Conservation (phyloP, 2,113 vertebrate species). For the Cettia cetti region DNA sequence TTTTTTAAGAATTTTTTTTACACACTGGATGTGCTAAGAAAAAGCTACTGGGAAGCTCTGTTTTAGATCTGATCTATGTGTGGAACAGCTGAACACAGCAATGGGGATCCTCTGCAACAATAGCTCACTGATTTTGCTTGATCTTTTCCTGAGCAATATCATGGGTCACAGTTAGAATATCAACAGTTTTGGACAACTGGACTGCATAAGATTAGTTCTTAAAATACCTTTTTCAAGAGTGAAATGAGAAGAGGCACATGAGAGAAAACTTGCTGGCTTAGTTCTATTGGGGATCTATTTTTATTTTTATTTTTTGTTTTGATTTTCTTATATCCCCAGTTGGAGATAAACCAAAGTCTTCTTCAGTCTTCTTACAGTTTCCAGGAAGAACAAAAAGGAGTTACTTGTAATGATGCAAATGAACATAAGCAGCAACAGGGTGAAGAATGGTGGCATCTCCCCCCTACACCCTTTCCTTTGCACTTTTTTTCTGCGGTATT, state of each 20-base stretch:
- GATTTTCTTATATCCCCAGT: neutral
- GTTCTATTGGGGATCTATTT: neutral
- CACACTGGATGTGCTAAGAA: neutral
- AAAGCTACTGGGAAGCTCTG: neutral
- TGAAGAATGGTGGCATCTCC: neutral
- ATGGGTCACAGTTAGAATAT: neutral
- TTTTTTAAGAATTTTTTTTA: neutral
- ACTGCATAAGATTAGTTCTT: neutral
- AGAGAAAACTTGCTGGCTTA: neutral
- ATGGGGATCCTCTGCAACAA: neutral
- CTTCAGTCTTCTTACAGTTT: neutral
- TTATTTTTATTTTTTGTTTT: neutral
- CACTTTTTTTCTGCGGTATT: neutral
- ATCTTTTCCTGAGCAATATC: neutral
- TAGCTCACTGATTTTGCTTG: neutral
- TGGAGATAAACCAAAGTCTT: neutral
- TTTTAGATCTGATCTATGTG: neutral
- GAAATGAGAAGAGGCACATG: rapidly evolving
- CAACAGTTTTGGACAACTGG: neutral
- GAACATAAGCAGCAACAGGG: rapidly evolving
- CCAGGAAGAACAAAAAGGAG: neutral
- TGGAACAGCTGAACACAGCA: neutral
- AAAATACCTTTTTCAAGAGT: neutral
- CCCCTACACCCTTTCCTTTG: neutral
- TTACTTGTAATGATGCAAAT: neutral